Percentiles rank a stretch among this genome's conserved stretches.
phyloP scores from a whole-genome alignment of 2,797 vertebrate species.

The Linurgus olivaceus region DNA sequence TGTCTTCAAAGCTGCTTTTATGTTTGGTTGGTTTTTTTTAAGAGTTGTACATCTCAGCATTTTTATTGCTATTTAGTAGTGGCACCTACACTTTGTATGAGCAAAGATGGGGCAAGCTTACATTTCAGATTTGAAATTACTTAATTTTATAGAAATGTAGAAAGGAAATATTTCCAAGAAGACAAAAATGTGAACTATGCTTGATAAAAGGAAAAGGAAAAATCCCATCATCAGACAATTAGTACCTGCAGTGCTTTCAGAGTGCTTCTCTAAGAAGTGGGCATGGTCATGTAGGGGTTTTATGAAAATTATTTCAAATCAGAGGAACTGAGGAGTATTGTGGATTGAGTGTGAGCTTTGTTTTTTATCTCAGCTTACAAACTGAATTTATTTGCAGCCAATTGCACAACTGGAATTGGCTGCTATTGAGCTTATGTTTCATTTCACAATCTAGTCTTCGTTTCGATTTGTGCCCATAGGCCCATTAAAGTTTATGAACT shows the following conservation, averaged over 20 bases:
- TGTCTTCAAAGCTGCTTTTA: conserved; percentile 81
- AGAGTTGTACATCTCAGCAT: conserved; percentile 79
- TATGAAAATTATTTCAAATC: conserved; percentile 19
- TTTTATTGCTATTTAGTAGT: conserved; percentile 67
- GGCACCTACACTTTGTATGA: conserved; percentile 70
- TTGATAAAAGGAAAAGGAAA: neutral
- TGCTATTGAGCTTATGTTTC: neutral
- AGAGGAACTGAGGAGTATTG: neutral
- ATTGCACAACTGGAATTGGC: conserved; percentile 43
- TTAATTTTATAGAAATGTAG: conserved; percentile 46
- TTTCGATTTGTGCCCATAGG: conserved; percentile 32
- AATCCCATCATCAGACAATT: neutral
- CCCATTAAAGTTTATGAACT: conserved; percentile 47
- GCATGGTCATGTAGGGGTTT: neutral
- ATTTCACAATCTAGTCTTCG: conserved; percentile 47
- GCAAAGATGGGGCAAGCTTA: conserved; percentile 48
- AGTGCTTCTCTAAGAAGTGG: conserved; percentile 13
- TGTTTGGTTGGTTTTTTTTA: conserved; percentile 39
- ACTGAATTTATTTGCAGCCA: conserved; percentile 33
- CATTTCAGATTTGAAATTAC: conserved; percentile 52
- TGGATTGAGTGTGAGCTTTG: conserved; percentile 43
- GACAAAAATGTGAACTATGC: conserved; percentile 34
- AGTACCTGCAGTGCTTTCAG: neutral
- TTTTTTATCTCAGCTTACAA: conserved; percentile 14
- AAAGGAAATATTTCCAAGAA: conserved; percentile 36